Percentiles rank a stretch among this genome's conserved stretches.
phyloP scores from a whole-genome alignment of 2,888 invertebrate species.

The Agrochola litura region DNA sequence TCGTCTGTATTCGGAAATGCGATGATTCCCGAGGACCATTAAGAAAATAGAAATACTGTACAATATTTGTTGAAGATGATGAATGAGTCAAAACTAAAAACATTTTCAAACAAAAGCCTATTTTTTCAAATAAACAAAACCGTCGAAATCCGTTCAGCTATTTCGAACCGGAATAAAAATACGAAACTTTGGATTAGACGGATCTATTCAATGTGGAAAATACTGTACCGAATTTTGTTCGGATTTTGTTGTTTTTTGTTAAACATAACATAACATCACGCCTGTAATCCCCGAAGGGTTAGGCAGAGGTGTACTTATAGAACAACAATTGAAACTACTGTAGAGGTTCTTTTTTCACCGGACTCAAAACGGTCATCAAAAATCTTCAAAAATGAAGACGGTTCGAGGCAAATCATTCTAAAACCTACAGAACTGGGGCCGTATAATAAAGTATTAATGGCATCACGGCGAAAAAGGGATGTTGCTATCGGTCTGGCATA shows the following conservation, averaged over 20 bases:
- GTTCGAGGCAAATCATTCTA: too few species aligned
- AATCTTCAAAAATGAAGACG: neutral
- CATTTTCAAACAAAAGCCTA: slow-evolving; percentile 7
- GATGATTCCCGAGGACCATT: too few species aligned
- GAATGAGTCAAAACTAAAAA: neutral
- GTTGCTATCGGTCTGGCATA: neutral
- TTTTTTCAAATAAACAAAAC: slow-evolving; percentile 24
- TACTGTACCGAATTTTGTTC: slow-evolving; percentile 21
- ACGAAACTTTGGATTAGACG: slow-evolving; percentile 38
- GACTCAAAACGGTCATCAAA: neutral
- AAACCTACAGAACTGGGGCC: too few species aligned
- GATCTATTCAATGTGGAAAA: slow-evolving; percentile 43
- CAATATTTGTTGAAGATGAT: too few species aligned
- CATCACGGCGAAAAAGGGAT: neutral
- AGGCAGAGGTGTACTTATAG: too few species aligned
- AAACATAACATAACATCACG: too few species aligned
- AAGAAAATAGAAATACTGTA: too few species aligned
- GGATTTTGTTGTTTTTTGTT: slow-evolving; percentile 5
- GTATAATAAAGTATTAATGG: neutral
- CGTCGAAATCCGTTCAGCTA: slow-evolving; percentile 13
- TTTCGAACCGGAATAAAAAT: slow-evolving; percentile 41
- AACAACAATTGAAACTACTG: too few species aligned
- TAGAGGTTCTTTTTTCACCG: neutral
- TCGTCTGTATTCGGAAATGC: too few species aligned
- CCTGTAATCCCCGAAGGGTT: too few species aligned